Conservation (phyloP, 2,113 vertebrate genomes). For the Pogonocichla stellata region DNA sequence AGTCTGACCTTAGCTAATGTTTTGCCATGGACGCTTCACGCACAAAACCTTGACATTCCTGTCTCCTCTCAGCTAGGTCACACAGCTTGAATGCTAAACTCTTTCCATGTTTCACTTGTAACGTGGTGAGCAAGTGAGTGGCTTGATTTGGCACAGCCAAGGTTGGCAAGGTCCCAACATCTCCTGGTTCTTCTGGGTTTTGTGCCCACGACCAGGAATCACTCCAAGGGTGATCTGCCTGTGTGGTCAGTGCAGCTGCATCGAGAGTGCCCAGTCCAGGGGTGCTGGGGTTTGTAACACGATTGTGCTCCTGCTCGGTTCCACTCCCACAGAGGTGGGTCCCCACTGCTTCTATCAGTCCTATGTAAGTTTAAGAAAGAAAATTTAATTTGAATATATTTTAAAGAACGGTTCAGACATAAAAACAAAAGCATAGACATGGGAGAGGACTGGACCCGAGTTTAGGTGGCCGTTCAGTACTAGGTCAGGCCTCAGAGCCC, state of each 20-base stretch:
- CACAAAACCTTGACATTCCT: background rate
- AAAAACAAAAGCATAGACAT: background rate
- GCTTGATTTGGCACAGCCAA: background rate
- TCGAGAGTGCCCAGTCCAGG: rapidly evolving
- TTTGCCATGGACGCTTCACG: background rate
- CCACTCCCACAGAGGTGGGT: background rate
- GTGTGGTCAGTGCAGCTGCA: background rate
- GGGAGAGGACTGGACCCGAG: background rate
- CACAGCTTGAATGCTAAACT: background rate
- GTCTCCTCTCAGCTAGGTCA: background rate
- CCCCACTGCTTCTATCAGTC: background rate
- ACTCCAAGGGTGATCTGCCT: background rate
- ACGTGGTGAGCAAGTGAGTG: rapidly evolving
- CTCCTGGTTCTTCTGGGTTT: background rate
- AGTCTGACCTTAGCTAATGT: background rate
- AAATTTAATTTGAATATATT: background rate
- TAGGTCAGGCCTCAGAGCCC: background rate
- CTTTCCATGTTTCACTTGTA: background rate
- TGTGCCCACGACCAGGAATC: background rate
- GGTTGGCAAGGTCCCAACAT: rapidly evolving
- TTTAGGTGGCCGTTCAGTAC: rapidly evolving
- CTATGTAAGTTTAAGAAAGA: background rate
- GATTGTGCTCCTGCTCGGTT: rapidly evolving
- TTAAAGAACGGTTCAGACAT: background rate
- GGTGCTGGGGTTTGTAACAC: rapidly evolving